Conservation (phyloP, 2,888 invertebrate genomes). For the Molanna angustata region DNA sequence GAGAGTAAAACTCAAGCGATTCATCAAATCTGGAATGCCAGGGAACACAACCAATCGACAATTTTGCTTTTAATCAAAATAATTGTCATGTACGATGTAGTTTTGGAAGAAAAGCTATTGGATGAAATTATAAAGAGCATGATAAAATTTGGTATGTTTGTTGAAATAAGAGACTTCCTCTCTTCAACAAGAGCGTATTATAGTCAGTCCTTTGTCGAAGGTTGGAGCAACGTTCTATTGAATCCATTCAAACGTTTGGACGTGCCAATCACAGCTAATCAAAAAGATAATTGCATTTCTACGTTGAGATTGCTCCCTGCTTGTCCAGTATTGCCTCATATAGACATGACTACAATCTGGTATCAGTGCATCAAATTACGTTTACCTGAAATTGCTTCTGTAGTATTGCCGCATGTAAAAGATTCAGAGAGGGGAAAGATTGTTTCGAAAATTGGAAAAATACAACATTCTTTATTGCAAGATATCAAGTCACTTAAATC, state of each 20-base stretch:
- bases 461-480: constrained; percentile 38
- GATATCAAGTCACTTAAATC: constrained; percentile 28
- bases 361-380: constrained; percentile 50
- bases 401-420: constrained; percentile 50
- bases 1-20: constrained; percentile 48
- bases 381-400: constrained; percentile 47
- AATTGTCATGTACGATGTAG: constrained; percentile 25
- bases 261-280: constrained; percentile 50
- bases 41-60: constrained; percentile 21
- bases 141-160: constrained; percentile 26
- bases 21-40: constrained; percentile 41
- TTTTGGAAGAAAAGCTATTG: constrained; percentile 16
- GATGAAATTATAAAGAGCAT: constrained; percentile 23
- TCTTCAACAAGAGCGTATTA: constrained; percentile 43
- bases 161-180: constrained; percentile 45
- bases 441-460: constrained; percentile 45
- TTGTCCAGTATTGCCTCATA: constrained; percentile 49
- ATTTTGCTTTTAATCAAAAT: constrained; percentile 25
- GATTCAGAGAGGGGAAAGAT: constrained; percentile 43
- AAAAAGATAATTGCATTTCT: constrained; percentile 47
- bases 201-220: constrained; percentile 43
- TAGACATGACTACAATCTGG: constrained; percentile 51
- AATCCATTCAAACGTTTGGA: constrained; percentile 51
- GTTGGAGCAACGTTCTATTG: constrained; percentile 49
- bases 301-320: constrained; percentile 48